Evolutionary conservation across 2,888 invertebrate species (phyloP).

Genomic region (Agapetus fuscipes): DNA sequence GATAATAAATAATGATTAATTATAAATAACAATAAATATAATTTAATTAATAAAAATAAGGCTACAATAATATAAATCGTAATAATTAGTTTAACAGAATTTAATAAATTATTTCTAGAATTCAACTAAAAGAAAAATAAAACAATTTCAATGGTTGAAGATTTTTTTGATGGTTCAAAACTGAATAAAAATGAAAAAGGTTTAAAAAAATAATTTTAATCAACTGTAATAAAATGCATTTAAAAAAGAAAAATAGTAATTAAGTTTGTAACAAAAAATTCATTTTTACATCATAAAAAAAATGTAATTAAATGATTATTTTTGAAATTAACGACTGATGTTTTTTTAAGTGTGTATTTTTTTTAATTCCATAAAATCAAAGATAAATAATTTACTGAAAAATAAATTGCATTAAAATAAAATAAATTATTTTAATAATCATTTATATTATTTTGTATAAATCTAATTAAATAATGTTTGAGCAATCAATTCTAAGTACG

Average conservation of each 20-base stretch:
- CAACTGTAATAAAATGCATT: no score
- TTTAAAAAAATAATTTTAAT: no score
- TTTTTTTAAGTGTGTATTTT: neutral
- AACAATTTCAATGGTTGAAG: no score
- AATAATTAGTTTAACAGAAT: neutral
- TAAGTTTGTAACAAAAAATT: no score
- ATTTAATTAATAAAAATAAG: neutral
- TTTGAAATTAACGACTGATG: neutral
- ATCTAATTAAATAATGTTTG: neutral
- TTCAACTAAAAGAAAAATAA: no score
- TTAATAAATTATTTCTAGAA: no score
- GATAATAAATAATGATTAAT: neutral
- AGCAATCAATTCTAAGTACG: neutral
- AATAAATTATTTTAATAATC: neutral
- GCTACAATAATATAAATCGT: neutral
- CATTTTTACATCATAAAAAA: neutral
- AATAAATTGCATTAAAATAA: neutral
- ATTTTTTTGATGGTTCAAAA: no score
- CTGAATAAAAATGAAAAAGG: no score
- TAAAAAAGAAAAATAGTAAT: no score
- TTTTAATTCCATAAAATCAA: neutral
- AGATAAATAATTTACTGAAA: neutral
- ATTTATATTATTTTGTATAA: neutral
- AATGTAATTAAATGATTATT: neutral
- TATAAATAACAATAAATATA: neutral